Percentiles rank a stretch among this genome's conserved stretches.
Conservation (phyloP, 2,888 invertebrate genomes). For the Acanthopleura granulata region DNA sequence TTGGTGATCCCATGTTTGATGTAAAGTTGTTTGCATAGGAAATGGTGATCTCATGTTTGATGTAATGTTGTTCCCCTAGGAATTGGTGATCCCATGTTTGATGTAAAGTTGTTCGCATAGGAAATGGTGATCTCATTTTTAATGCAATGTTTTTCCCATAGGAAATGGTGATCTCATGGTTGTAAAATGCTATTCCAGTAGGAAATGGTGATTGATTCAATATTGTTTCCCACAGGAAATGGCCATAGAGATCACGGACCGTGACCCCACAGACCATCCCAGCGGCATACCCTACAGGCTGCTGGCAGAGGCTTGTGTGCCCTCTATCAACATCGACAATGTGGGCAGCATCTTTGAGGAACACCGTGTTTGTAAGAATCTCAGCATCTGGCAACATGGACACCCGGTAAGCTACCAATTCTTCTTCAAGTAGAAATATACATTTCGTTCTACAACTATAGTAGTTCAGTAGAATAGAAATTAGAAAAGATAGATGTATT, state of each 20-base stretch:
- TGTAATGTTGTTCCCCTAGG: no score
- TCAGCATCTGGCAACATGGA: slow-evolving; percentile 63
- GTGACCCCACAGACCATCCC: slow-evolving; percentile 62
- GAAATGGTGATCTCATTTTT: not conserved
- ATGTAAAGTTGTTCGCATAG: no score
- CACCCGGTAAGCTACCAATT: slow-evolving; percentile 43
- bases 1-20: no score
- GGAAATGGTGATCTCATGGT: not conserved
- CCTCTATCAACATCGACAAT: slow-evolving; percentile 65
- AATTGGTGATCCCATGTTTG: no score
- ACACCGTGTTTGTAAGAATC: slow-evolving; percentile 67
- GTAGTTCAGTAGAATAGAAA: no score
- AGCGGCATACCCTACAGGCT: slow-evolving; percentile 67
- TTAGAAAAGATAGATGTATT: no score
- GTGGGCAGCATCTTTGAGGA: slow-evolving; percentile 69
- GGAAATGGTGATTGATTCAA: no score
- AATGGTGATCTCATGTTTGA: no score
- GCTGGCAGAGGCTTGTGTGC: slow-evolving; percentile 67
- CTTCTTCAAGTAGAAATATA: no score
- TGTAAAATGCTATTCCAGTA: not conserved
- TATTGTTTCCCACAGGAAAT: slow-evolving; percentile 60
- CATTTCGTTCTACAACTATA: no score
- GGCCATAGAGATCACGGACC: slow-evolving; percentile 66
- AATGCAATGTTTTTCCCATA: not conserved
- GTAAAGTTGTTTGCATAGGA: no score